Percentiles rank a stretch among this genome's conserved stretches.
These are phyloP conservation scores for Geophilus truncorum DNA, from an alignment of 2,888 invertebrate genomes.

Conservation along the genomic window DNA sequence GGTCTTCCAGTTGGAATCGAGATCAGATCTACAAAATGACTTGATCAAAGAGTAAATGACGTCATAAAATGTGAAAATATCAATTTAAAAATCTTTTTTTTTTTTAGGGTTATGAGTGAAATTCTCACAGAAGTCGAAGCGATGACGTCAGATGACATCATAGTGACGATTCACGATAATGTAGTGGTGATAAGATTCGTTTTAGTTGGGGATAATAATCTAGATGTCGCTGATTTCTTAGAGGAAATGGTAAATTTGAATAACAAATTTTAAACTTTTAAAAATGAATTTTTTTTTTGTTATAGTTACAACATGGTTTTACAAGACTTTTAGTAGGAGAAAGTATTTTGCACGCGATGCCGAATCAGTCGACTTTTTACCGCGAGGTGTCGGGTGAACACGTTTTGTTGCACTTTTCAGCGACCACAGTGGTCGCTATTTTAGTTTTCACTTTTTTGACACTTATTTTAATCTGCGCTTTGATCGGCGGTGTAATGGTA, in stretches of 20 bases:
- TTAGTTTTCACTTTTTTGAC: constrained; percentile 32
- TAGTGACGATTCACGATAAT: constrained; percentile 55
- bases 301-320: not conserved
- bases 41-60: constrained; percentile 40
- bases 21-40: not conserved
- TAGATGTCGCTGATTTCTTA: constrained; percentile 71
- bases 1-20: not conserved
- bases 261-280: too few relatives aligned
- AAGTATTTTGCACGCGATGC: not conserved
- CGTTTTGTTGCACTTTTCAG: not conserved
- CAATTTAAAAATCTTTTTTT: too few relatives aligned
- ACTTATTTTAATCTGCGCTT: constrained; percentile 33
- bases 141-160: constrained; percentile 52
- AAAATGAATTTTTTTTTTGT: not conserved
- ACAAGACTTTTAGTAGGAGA: not conserved
- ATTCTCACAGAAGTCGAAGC: constrained; percentile 47
- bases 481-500: constrained; percentile 27
- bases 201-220: constrained; percentile 65
- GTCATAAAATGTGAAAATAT: too few relatives aligned
- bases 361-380: not conserved
- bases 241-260: constrained; percentile 68
- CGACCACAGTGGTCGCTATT: constrained; percentile 32
- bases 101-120: constrained; percentile 41
- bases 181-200: constrained; percentile 58
- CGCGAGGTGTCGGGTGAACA: not conserved